A percentile compares a stretch with the other conserved stretches of the same genome.
Conservation (phyloP, 1,140 invertebrate species). For the Pogonus chalceus region DNA sequence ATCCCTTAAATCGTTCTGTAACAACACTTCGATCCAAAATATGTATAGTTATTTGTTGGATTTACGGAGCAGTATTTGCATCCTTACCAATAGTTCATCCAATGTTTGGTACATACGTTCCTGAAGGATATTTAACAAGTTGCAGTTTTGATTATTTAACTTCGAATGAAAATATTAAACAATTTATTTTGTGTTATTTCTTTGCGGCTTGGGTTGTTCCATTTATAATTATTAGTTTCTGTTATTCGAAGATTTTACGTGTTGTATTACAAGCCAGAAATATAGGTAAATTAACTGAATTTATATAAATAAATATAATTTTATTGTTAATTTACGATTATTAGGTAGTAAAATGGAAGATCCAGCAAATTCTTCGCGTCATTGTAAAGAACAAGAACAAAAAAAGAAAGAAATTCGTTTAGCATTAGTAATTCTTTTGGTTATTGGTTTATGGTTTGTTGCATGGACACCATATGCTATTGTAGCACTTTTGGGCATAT, state of each 20-base stretch:
- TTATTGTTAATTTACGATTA: too few species aligned
- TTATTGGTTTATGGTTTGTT: constrained; percentile 59
- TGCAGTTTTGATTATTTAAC: constrained; percentile 74
- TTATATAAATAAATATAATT: too few species aligned
- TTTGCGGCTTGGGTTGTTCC: constrained; percentile 58
- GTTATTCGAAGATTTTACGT: constrained; percentile 57
- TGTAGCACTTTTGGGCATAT: constrained; percentile 60
- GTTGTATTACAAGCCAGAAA: constrained; percentile 47
- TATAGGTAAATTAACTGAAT: constrained; percentile 22
- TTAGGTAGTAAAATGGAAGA: constrained; percentile 23
- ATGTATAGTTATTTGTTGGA: constrained; percentile 55
- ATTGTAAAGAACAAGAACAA: constrained; percentile 51
- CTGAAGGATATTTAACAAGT: constrained; percentile 67
- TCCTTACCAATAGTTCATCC: constrained; percentile 54
- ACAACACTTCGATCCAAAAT: constrained; percentile 49
- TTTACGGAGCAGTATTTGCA: constrained; percentile 58
- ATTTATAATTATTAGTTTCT: constrained; percentile 54
- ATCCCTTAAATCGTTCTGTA: constrained; percentile 53
- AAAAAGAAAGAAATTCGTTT: constrained; percentile 55
- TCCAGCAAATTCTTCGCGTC: constrained; percentile 38
- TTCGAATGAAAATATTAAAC: constrained; percentile 40
- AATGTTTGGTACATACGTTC: constrained; percentile 60
- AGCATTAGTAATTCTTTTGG: constrained; percentile 50
- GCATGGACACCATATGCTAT: constrained; percentile 69
- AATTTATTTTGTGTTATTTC: constrained; percentile 58